Evolutionary conservation across 2,113 vertebrate species (phyloP).

Genomic region (Syngnathus typhle): DNA sequence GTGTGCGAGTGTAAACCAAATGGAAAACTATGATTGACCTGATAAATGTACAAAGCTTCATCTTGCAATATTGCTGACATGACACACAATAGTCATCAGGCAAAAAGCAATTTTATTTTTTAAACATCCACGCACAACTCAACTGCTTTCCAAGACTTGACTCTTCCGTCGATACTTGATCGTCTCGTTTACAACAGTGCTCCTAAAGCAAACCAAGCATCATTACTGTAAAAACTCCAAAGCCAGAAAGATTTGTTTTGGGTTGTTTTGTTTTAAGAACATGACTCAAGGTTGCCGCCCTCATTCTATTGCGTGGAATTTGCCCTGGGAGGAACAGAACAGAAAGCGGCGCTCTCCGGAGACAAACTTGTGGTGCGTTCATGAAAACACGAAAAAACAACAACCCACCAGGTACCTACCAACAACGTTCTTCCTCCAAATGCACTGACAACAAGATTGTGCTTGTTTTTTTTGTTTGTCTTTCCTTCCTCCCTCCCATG

Average conservation of each 20-base stretch:
- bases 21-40: constrained; percentile 33
- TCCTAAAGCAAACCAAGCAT: constrained; percentile 22
- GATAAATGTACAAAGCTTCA: constrained; percentile 49
- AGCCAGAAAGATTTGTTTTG: constrained; percentile 43
- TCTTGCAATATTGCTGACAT: constrained; percentile 59
- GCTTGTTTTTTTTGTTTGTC: background rate
- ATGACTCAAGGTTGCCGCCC: constrained; percentile 25
- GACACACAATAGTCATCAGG: background rate
- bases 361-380: background rate
- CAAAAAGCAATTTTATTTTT: background rate
- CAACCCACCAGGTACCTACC: constrained; percentile 23
- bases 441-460: constrained; percentile 29
- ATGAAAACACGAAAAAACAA: background rate
- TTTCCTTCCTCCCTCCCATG: too few relatives aligned
- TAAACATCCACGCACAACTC: background rate
- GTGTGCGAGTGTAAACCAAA: constrained; percentile 34
- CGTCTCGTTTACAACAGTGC: constrained; percentile 54
- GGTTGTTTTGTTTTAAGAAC: constrained; percentile 54
- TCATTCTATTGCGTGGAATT: background rate
- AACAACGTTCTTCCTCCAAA: constrained; percentile 9
- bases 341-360: background rate
- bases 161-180: background rate
- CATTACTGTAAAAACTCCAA: constrained; percentile 48
- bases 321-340: constrained; percentile 31
- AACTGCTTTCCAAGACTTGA: background rate